A percentile compares a stretch with the other conserved stretches of the same genome.
phyloP scores from a whole-genome alignment of 1,140 invertebrate genomes.

The Tachypleus tridentatus region DNA sequence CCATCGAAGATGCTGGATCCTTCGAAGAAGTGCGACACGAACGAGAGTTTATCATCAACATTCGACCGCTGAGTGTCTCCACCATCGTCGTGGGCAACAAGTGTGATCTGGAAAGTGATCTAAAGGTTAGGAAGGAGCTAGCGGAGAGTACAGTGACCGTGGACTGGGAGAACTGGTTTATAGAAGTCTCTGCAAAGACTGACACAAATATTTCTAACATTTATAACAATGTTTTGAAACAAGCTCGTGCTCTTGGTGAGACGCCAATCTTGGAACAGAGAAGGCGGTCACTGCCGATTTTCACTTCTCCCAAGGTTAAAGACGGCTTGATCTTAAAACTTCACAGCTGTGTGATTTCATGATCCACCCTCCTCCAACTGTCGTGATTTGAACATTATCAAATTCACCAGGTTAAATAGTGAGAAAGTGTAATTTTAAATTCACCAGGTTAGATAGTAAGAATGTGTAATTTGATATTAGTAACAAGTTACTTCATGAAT shows the following conservation, averaged over 20 bases:
- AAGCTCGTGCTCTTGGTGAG: conserved; percentile 71
- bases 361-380: too few relatives aligned
- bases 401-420: too few relatives aligned
- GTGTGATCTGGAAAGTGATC: conserved; percentile 51
- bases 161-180: conserved; percentile 83
- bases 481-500: too few relatives aligned
- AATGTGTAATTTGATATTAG: too few relatives aligned
- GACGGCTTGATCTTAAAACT: conserved; percentile 14
- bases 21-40: conserved; percentile 69
- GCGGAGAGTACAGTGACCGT: conserved; percentile 69
- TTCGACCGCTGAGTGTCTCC: conserved; percentile 64
- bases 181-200: conserved; percentile 75
- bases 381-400: too few relatives aligned
- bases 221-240: conserved; percentile 63
- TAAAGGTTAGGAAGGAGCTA: conserved; percentile 40
- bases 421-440: too few relatives aligned
- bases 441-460: too few relatives aligned
- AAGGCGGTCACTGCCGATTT: conserved; percentile 52
- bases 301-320: conserved; percentile 11
- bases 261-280: conserved; percentile 62
- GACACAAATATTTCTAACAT: conserved; percentile 49
- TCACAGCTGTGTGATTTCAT: conserved; percentile 24
- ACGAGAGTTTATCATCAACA: conserved; percentile 66
- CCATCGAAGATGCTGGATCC: conserved; percentile 69
- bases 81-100: conserved; percentile 88